Conservation (phyloP, 2,888 invertebrate genomes). For the Diarsia brunnea region DNA sequence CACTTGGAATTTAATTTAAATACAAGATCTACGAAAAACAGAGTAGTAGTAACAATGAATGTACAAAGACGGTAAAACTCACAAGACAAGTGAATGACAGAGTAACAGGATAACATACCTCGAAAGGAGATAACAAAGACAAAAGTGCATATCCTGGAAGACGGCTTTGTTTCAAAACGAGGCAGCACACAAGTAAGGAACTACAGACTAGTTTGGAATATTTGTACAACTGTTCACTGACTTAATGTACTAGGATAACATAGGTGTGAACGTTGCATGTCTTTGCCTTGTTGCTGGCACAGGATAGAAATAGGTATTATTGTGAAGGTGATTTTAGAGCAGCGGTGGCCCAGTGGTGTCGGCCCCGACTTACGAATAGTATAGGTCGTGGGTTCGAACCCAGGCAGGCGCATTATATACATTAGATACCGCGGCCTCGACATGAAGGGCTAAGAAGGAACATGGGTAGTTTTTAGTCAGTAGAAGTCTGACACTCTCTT, state of each 20-base stretch:
- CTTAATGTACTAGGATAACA: constrained; percentile 1
- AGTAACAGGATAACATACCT: constrained; percentile 49
- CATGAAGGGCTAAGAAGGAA: too few species aligned
- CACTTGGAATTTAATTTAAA: constrained; percentile 60
- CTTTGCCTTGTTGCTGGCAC: neutral
- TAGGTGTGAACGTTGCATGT: neutral
- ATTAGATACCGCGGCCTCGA: too few species aligned
- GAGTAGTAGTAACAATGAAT: constrained; percentile 17
- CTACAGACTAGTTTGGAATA: constrained; percentile 6
- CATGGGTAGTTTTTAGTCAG: too few species aligned
- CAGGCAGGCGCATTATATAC: too few species aligned
- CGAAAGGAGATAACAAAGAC: constrained; percentile 41
- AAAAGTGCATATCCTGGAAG: constrained; percentile 35
- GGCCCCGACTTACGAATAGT: too few species aligned
- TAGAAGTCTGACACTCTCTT: too few species aligned
- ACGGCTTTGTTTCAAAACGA: constrained; percentile 38
- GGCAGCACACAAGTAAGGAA: constrained; percentile 5
- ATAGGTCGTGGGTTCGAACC: too few species aligned
- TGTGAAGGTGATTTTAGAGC: neutral
- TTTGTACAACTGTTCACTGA: neutral
- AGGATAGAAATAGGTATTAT: neutral
- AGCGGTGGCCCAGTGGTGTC: too few species aligned
- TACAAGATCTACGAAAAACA: constrained; percentile 26
- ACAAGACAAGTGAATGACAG: constrained; percentile 27
- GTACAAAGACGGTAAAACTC: constrained; percentile 28